phyloP scores from a whole-genome alignment of 2,888 invertebrate genomes.

The Lasioglossum figueresi region DNA sequence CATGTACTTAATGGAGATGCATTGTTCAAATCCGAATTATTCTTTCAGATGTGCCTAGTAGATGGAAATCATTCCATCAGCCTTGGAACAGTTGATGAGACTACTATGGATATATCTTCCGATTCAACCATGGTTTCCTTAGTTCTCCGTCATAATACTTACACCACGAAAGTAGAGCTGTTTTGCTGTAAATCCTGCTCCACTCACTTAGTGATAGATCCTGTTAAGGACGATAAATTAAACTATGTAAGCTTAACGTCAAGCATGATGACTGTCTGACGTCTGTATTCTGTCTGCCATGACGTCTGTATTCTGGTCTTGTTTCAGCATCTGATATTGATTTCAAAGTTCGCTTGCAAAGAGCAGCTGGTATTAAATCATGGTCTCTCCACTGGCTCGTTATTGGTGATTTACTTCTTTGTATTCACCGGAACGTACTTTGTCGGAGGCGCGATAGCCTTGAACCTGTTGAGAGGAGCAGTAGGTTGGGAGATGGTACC shows the following conservation, averaged over 20 bases:
- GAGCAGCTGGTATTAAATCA: neutral
- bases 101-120: slow-evolving; percentile 44
- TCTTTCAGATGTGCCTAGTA: slow-evolving; percentile 71
- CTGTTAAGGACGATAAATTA: accelerated
- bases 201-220: slow-evolving; percentile 69
- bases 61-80: slow-evolving; percentile 11
- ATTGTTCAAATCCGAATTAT: neutral
- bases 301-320: neutral
- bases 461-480: slow-evolving; percentile 89
- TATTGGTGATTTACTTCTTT: slow-evolving; percentile 87
- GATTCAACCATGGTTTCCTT: slow-evolving; percentile 20
- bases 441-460: slow-evolving; percentile 87
- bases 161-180: slow-evolving; percentile 82
- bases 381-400: slow-evolving; percentile 87
- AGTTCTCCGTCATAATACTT: slow-evolving; percentile 71
- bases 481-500: slow-evolving; percentile 90
- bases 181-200: slow-evolving; percentile 82
- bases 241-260: slow-evolving; percentile 32
- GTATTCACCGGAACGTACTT: slow-evolving; percentile 87
- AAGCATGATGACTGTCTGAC: no score
- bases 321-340: slow-evolving; percentile 61
- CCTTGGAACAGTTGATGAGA: slow-evolving; percentile 71
- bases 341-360: slow-evolving; percentile 42
- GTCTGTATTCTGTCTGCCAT: no score
- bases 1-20: accelerated